phyloP scores from a whole-genome alignment of 2,888 invertebrate species.

The Galeopsomyia nigrocyanea region DNA sequence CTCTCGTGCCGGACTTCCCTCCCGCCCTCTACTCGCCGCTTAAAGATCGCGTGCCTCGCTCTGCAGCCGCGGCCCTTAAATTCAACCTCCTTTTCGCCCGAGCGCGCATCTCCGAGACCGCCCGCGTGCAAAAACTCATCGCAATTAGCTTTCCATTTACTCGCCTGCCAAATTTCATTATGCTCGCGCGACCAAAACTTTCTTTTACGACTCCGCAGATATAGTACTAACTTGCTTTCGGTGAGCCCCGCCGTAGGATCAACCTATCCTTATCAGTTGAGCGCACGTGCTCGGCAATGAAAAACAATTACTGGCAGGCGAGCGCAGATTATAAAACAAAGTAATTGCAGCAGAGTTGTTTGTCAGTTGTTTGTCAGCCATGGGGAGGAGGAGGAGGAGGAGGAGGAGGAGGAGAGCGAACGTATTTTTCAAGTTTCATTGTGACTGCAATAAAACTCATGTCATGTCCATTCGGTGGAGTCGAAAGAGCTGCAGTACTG shows the following conservation, averaged over 20 bases:
- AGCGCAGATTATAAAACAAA: not conserved
- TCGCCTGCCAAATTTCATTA: not conserved
- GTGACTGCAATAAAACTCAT: slow-evolving; percentile 54
- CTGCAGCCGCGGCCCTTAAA: not conserved
- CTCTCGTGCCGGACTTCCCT: slow-evolving; percentile 47
- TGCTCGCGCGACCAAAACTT: too few species aligned
- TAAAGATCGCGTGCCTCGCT: not conserved
- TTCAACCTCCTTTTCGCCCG: not conserved
- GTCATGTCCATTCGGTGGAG: slow-evolving; percentile 54
- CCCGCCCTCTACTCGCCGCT: not conserved
- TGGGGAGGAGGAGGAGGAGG: not conserved
- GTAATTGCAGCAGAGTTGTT: too few species aligned
- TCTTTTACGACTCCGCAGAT: too few species aligned
- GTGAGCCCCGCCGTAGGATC: too few species aligned
- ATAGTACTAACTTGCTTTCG: too few species aligned
- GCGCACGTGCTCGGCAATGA: not conserved
- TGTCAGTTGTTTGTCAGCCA: too few species aligned
- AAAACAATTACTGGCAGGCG: not conserved
- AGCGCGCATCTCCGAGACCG: not conserved
- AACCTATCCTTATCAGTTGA: too few species aligned
- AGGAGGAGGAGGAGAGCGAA: not conserved
- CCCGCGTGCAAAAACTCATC: not conserved
- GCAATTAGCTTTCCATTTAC: not conserved
- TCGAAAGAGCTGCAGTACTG: slow-evolving; percentile 48
- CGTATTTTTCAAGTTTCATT: slow-evolving; percentile 14